A percentile compares a stretch with the other conserved stretches of the same genome.
These are phyloP conservation scores for Poliocrania exsul DNA, from an alignment of 2,797 vertebrate species.

Conservation along the genomic window DNA sequence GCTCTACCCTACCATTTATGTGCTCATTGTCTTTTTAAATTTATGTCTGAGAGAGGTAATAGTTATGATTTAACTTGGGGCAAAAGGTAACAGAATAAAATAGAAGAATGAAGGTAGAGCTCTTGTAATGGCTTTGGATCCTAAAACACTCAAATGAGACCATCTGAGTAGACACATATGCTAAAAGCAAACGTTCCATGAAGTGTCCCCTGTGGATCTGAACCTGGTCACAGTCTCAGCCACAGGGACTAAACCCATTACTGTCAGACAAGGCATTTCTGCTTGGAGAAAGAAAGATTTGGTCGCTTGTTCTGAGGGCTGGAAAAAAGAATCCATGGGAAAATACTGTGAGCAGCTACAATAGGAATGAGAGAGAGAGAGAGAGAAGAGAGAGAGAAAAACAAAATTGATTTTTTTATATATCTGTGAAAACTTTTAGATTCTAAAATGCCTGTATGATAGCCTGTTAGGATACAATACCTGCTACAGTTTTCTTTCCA, in stretches of 20 bases:
- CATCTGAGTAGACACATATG: background rate
- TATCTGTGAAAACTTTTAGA: background rate
- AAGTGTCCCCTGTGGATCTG: background rate
- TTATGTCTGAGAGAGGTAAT: background rate
- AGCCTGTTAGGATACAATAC: background rate
- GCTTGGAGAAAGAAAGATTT: background rate
- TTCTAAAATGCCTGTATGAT: background rate
- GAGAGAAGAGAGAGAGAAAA: background rate
- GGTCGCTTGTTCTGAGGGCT: background rate
- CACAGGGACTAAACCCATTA: background rate
- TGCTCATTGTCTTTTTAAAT: background rate
- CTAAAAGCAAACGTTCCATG: background rate
- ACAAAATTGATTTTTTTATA: fast-evolving
- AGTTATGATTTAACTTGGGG: background rate
- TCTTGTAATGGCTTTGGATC: background rate
- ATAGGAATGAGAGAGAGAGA: background rate
- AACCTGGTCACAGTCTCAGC: background rate
- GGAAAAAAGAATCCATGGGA: background rate
- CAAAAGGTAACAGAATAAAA: background rate
- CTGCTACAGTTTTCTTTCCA: background rate
- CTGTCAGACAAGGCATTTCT: background rate
- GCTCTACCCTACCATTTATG: background rate
- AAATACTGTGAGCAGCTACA: background rate
- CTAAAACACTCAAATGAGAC: background rate
- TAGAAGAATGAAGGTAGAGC: background rate